Evolutionary conservation across 2,797 vertebrate genomes (phyloP), one percentile per base, ranked within the genome.

Genomic region (Synanceia verrucosa): DNA sequence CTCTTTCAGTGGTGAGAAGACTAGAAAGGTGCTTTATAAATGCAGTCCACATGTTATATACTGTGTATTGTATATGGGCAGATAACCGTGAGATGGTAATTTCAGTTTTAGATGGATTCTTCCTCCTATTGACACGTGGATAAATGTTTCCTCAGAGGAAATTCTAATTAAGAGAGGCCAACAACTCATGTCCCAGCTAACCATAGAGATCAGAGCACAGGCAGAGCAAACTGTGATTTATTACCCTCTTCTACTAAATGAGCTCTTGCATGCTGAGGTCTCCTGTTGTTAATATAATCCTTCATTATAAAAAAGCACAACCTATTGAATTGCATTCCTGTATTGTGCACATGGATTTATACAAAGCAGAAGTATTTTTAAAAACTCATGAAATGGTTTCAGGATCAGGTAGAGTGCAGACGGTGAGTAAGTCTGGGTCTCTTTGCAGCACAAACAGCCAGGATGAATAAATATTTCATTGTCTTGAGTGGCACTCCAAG

Each of bases 391-490:
- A 24, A 55, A 56, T 21, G 4, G 56, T 43, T 46, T 29, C 44
- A 47, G 34, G 56, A 21, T 51, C 63, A 57, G 56, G 10, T 34
- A 9, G 18, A n/a, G 51, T 31, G 3, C 44, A 57, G 39, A 10
- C 39, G 21, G 33, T 18, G 13, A 61, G n/a, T 33, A 16, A 23
- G 55, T 57, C 43, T 37, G 13, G 21, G 21, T 60, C 50, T 18
- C 24, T 67, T 9, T 9, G 23, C 46, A 50, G 21, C 65, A 55
- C 57, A 56, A 67, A 48, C 19, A 63, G 39, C n/a, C 39, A 39
- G 41, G 33, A 63, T 29, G 29, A 62, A 83, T 86, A 26, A 79
- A 87, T 85, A 84, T 90, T 87, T 86, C 4, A 86, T 83, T 66
- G 8, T 28, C 16, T 71, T 64, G 65, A 78, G 57, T 70, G 58